Conservation (phyloP, 2,888 invertebrate genomes). For the Coelogynopora nodosa region DNA sequence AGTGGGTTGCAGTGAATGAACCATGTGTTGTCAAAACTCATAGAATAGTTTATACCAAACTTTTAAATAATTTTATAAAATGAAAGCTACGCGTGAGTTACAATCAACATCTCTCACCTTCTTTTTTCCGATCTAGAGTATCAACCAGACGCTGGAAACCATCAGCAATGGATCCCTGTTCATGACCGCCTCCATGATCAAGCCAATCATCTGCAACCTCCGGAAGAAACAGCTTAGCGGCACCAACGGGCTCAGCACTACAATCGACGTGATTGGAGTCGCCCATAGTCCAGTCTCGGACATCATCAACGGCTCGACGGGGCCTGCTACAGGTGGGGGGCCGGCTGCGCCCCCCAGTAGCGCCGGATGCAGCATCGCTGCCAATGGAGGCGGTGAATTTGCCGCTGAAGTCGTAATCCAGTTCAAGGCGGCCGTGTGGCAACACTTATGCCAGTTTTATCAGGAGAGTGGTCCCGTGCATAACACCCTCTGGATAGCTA, state of each 20-base stretch:
- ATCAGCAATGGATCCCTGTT: constrained; percentile 37
- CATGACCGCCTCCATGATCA: constrained; percentile 39
- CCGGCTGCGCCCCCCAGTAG: background rate
- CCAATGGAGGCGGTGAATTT: background rate
- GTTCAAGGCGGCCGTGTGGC: constrained; percentile 37
- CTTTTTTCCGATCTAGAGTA: constrained; percentile 9
- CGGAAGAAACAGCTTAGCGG: constrained; percentile 15
- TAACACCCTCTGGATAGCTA: constrained; percentile 41
- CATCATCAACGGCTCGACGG: background rate
- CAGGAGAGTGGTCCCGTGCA: constrained; percentile 31
- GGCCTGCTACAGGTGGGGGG: background rate
- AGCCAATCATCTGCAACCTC: constrained; percentile 30
- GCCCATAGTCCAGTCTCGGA: constrained; percentile 29
- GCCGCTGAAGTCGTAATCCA: constrained; percentile 32
- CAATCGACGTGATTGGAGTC: background rate
- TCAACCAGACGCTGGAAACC: constrained; percentile 38
- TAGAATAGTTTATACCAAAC: too few species aligned
- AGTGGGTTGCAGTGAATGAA: background rate
- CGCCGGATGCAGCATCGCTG: background rate
- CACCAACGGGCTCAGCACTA: background rate
- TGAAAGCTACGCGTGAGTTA: too few species aligned
- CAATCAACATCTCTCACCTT: too few species aligned
- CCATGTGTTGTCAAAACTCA: too few species aligned
- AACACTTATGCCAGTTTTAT: constrained; percentile 33
- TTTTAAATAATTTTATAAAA: too few species aligned